These are phyloP conservation scores for Stenodema calcarata DNA, from an alignment of 2,888 invertebrate genomes.

Conservation along the genomic window DNA sequence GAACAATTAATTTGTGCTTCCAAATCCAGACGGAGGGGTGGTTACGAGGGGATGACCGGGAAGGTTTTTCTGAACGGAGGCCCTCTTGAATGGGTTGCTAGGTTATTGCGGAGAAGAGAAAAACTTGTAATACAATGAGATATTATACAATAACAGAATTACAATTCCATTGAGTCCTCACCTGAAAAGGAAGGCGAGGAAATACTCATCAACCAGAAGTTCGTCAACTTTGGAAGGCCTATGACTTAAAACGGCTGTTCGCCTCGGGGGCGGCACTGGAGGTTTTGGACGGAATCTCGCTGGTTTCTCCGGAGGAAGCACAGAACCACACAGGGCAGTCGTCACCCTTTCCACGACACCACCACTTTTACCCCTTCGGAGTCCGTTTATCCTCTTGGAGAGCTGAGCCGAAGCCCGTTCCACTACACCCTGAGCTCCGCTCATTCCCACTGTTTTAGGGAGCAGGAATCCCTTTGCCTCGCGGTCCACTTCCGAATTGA, in stretches of 20 bases:
- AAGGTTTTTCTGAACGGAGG: too few relatives aligned
- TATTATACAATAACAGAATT: too few relatives aligned
- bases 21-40: too few relatives aligned
- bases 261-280: constrained; percentile 52
- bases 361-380: constrained; percentile 70
- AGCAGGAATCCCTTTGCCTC: not conserved
- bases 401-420: constrained; percentile 90
- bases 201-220: constrained; percentile 82
- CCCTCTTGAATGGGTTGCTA: too few relatives aligned
- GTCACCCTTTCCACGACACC: constrained; percentile 85
- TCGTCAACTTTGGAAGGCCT: constrained; percentile 59
- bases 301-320: constrained; percentile 65
- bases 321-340: constrained; percentile 78
- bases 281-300: constrained; percentile 59
- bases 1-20: too few relatives aligned
- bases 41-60: too few relatives aligned
- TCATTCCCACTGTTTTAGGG: constrained; percentile 25
- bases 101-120: too few relatives aligned
- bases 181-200: constrained; percentile 79
- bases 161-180: too few relatives aligned
- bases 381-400: constrained; percentile 85
- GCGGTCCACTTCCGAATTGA: not conserved
- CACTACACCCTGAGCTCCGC: constrained; percentile 76
- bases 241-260: constrained; percentile 23
- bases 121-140: too few relatives aligned